Conservation (phyloP, 2,888 invertebrate genomes). For the Adelphocoris suturalis region DNA sequence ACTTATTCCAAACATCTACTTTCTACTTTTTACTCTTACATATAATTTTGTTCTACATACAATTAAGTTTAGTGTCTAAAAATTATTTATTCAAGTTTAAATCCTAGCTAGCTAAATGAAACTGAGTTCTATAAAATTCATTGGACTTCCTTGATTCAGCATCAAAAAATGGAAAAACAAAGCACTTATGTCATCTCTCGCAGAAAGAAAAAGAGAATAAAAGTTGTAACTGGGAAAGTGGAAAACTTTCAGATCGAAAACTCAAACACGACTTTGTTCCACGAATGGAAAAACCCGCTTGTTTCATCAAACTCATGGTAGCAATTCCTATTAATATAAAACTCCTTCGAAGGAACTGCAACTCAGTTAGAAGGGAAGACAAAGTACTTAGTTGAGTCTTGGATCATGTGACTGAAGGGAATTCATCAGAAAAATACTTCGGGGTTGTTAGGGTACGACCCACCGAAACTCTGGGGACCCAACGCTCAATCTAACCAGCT, state of each 20-base stretch:
- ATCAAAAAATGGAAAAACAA: neutral
- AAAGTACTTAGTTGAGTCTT: neutral
- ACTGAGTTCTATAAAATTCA: too few relatives aligned
- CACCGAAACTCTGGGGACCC: neutral
- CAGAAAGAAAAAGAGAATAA: neutral
- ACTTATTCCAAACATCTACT: too few relatives aligned
- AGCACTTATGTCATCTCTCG: neutral
- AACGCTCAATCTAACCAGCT: neutral
- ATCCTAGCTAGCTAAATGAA: too few relatives aligned
- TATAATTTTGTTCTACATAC: too few relatives aligned
- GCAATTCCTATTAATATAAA: slow-evolving; percentile 2
- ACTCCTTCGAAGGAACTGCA: neutral
- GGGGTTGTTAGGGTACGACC: neutral
- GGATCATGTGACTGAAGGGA: neutral
- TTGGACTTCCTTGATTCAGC: too few relatives aligned
- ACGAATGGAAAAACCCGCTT: neutral
- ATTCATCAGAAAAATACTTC: neutral
- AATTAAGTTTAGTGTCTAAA: too few relatives aligned
- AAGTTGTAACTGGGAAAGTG: neutral
- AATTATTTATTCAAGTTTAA: too few relatives aligned
- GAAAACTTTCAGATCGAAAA: slow-evolving; percentile 22
- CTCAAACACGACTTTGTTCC: neutral
- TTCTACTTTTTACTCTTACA: too few relatives aligned
- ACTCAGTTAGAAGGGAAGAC: neutral
- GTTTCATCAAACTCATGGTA: neutral